Base-by-base conservation (phyloP, 2,797 vertebrate species). In the Carapus acus region DNA sequence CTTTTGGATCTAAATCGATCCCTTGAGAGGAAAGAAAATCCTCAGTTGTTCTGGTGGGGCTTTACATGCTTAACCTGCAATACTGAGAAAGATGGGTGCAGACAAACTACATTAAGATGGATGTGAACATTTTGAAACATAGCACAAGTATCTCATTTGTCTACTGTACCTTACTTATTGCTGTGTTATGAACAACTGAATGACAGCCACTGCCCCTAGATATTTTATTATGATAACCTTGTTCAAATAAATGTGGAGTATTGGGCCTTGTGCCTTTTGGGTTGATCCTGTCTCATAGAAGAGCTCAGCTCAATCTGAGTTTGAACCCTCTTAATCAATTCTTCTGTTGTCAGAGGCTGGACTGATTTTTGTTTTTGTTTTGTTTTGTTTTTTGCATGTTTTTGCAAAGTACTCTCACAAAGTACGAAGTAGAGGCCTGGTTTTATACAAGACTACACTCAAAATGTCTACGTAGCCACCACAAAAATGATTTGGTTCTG, bases 281-380 rank as follows among this genome's bases (percentile, higher is more conserved):
- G 16, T 47, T 12, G 29, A 24, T 23, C 18, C 16, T 34, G 57
- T 45, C 52, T 62, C 33, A 58, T 48, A 52, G 55, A 19, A 4
- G 21, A 53, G 38, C 40, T 21, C 36, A 11, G 33, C n/a, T 22
- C 2, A 39, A 43, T 52, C 49, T 20, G 43, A 34, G 42, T 40
- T 42, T 34, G 34, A 22, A 58, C 42, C 15, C 12, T 20, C 34
- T 41, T 5, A 13, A 52, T 47, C 9, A n/a, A 37, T 39, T 31
- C 37, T 12, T 53, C 31, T 37, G 22, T 16, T 34, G 29, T 15
- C 9, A 52, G 18, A 12, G 6, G 19, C 15, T 58, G 31, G 54
- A 40, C 49, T 43, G 17, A 37, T 34, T 16, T 51, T 54, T 65
- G 17, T 54, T 34, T 65, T 76, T 74, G 44, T 71, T 70, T 49